phyloP scores from a whole-genome alignment of 1,140 invertebrate species.

The Drosophila lacteicornis region DNA sequence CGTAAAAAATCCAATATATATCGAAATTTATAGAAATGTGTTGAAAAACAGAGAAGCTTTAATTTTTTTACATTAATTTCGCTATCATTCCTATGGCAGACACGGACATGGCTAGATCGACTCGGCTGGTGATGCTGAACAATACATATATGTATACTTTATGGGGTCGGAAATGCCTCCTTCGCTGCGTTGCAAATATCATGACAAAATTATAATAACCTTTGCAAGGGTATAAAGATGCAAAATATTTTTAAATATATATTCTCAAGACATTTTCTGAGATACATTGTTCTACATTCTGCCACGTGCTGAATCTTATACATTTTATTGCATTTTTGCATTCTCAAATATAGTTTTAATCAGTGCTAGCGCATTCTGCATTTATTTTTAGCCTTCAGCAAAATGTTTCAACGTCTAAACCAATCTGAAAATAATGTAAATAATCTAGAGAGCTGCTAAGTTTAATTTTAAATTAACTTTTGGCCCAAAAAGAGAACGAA shows the following conservation, averaged over 20 bases:
- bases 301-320: neutral
- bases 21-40: no score
- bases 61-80: no score
- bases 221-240: no score
- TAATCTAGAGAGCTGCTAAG: slow-evolving; percentile 1
- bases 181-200: no score
- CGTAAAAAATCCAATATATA: no score
- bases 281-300: neutral
- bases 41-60: no score
- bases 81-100: no score
- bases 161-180: no score
- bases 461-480: slow-evolving; percentile 17
- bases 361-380: slow-evolving; percentile 1
- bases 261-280: neutral
- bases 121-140: no score
- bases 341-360: slow-evolving; percentile 23
- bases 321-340: neutral
- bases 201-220: no score
- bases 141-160: no score
- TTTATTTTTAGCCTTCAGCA: slow-evolving; percentile 23
- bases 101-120: no score
- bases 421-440: slow-evolving; percentile 8
- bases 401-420: slow-evolving; percentile 2
- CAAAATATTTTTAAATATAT: neutral
- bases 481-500: neutral